phyloP scores from a whole-genome alignment of 2,888 invertebrate genomes.

The Microplitis manilae region DNA sequence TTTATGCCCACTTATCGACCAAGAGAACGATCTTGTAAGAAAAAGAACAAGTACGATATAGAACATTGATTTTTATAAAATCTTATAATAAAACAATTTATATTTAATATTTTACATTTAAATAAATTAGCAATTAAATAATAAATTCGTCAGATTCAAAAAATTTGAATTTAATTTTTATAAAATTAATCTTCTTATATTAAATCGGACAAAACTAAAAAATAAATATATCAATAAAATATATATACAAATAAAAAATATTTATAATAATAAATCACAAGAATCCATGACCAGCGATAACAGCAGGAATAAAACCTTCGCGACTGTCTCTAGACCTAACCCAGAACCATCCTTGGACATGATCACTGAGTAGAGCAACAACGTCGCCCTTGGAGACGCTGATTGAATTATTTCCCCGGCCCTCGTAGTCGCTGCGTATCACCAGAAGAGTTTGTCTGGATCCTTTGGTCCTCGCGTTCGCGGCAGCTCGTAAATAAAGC shows the following conservation, averaged over 20 bases:
- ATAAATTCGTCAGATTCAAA: no score
- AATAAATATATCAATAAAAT: conserved; percentile 30
- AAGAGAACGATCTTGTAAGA: conserved; percentile 47
- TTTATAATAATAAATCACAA: conserved; percentile 72
- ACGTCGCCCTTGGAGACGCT: conserved; percentile 83
- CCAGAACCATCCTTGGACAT: conserved; percentile 84
- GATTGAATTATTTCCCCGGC: conserved; percentile 75
- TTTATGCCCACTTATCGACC: conserved; percentile 80
- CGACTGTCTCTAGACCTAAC: conserved; percentile 80
- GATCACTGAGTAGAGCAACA: conserved; percentile 78
- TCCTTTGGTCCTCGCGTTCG: conserved; percentile 64
- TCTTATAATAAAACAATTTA: not conserved
- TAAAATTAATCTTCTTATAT: no score
- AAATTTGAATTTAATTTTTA: no score
- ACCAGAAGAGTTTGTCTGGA: conserved; percentile 81
- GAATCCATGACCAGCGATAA: conserved; percentile 84
- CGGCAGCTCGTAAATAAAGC: conserved; percentile 78
- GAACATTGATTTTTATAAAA: conserved; percentile 13
- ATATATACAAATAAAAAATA: conserved; percentile 35
- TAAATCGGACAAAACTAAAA: not conserved
- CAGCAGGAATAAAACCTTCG: conserved; percentile 85
- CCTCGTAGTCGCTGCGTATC: conserved; percentile 79
- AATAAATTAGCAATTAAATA: not conserved
- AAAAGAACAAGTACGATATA: conserved; percentile 26
- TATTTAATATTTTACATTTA: not conserved